Evolutionary conservation across 2,888 invertebrate species (phyloP).

Genomic region (Agrilus biguttatus): DNA sequence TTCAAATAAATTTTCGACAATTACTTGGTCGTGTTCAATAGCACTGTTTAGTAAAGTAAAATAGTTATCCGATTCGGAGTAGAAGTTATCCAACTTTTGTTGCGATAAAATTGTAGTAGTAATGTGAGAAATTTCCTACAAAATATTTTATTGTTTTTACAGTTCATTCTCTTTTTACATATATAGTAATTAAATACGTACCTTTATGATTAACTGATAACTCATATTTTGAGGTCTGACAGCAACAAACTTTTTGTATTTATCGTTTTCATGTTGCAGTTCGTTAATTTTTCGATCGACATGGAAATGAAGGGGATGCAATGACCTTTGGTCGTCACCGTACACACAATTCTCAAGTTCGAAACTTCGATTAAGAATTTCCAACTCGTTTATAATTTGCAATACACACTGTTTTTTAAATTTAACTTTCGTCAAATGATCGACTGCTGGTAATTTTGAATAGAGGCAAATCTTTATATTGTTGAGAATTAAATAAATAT

Average conservation of each 20-base stretch:
- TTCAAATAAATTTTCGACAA: too few relatives aligned
- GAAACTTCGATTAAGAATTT: conserved; percentile 40
- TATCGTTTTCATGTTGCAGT: conserved; percentile 23
- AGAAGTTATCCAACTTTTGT: too few relatives aligned
- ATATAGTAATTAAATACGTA: conserved; percentile 20
- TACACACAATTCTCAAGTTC: conserved; percentile 36
- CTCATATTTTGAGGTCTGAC: conserved; percentile 38
- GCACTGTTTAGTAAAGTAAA: too few relatives aligned
- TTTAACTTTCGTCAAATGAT: conserved; percentile 67
- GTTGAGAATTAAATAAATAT: conserved; percentile 33
- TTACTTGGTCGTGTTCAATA: too few relatives aligned
- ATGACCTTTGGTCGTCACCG: conserved; percentile 24
- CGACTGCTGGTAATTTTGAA: conserved; percentile 54
- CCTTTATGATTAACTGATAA: conserved; percentile 39
- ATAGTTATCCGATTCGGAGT: too few relatives aligned
- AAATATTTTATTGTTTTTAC: too few relatives aligned
- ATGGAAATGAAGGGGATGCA: conserved; percentile 35
- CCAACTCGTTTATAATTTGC: conserved; percentile 51
- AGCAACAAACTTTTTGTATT: conserved; percentile 39
- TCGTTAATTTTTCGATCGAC: conserved; percentile 30
- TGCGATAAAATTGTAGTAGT: too few relatives aligned
- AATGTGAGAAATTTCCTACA: too few relatives aligned
- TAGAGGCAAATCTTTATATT: conserved; percentile 41
- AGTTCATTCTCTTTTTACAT: too few relatives aligned
- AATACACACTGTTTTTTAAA: conserved; percentile 54